Evolutionary conservation across 2,797 vertebrate species (phyloP).

Genomic region (Morus bassanus): DNA sequence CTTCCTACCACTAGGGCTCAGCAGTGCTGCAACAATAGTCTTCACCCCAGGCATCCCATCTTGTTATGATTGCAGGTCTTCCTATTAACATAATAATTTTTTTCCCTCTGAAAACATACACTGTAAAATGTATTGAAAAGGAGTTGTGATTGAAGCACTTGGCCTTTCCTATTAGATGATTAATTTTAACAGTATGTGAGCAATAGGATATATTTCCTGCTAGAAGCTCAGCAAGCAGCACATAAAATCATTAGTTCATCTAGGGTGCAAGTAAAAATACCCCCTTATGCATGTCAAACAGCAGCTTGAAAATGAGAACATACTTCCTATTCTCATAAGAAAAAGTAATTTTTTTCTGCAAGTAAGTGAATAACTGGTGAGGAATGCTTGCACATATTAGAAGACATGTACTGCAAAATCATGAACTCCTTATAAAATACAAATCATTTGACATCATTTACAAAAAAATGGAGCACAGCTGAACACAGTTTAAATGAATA

Average conservation of each 20-base stretch:
- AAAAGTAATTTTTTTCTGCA: not conserved
- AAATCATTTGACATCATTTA: not conserved
- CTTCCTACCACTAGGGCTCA: not conserved
- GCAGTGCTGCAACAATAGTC: not conserved
- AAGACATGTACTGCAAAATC: not conserved
- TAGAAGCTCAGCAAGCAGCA: not conserved
- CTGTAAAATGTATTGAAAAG: not conserved
- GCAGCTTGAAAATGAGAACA: not conserved
- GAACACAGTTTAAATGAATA: not conserved
- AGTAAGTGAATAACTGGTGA: not conserved
- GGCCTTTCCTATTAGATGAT: conserved; percentile 24
- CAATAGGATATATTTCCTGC: not conserved
- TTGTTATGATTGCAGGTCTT: not conserved
- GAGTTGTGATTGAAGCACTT: conserved; percentile 13
- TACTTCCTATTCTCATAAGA: not conserved
- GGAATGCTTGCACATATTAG: not conserved
- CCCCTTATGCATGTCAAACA: not conserved
- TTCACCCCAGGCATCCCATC: not conserved
- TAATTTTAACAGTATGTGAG: conserved; percentile 32
- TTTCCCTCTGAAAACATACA: not conserved
- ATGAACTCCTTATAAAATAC: not conserved
- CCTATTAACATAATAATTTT: not conserved
- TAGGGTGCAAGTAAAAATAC: not conserved
- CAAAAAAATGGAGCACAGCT: fast-evolving
- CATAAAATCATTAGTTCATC: not conserved